phyloP scores from a whole-genome alignment of 2,113 vertebrate genomes.

The Tylochromis polylepis region DNA sequence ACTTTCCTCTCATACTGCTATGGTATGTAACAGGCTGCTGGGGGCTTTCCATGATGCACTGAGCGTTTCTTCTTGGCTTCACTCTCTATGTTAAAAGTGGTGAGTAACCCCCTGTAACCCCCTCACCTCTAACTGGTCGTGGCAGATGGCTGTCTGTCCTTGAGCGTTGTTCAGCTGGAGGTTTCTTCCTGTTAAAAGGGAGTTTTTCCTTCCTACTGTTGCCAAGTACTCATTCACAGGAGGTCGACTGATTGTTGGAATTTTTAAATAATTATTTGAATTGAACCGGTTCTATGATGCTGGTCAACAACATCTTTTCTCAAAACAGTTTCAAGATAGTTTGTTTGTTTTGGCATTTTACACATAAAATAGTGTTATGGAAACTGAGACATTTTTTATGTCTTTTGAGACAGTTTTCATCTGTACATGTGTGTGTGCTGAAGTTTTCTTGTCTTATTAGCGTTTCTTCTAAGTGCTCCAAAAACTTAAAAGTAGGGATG shows the following conservation, averaged over 20 bases:
- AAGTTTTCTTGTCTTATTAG: not conserved
- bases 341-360: not conserved
- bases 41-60: fast-evolving
- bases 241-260: fast-evolving
- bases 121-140: not conserved
- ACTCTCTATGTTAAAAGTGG: not conserved
- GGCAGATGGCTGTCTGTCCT: not conserved
- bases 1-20: not conserved
- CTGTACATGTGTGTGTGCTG: not conserved
- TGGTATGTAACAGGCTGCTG: not conserved
- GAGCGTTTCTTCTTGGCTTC: not conserved
- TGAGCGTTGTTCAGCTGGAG: not conserved
- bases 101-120: not conserved
- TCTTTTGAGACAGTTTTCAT: not conserved
- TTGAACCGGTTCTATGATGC: not conserved
- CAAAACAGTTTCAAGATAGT: not conserved
- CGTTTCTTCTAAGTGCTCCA: not conserved
- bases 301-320: not conserved
- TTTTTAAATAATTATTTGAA: not conserved
- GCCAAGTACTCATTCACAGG: not conserved
- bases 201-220: not conserved
- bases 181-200: not conserved
- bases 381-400: not conserved
- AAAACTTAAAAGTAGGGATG: not conserved
- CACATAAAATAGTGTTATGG: not conserved